These are phyloP conservation scores for Elephantulus edwardii DNA, from an alignment of 2,113 vertebrate species.

Conservation along the genomic window DNA sequence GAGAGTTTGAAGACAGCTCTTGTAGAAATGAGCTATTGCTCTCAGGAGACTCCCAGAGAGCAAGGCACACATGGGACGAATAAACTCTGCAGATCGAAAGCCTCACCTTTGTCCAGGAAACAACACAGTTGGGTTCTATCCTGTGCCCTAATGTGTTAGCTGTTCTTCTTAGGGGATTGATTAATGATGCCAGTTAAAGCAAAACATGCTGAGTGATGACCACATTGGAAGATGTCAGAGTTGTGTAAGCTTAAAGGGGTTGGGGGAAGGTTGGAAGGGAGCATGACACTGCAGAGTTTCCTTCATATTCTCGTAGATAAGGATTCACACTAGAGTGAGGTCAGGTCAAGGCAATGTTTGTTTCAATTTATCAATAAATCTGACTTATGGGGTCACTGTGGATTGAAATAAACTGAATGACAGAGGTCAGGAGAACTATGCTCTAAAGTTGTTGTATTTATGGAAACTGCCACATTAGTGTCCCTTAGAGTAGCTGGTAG, in stretches of 20 bases:
- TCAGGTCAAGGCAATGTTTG: background rate
- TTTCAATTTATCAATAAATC: conserved; percentile 21
- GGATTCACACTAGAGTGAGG: background rate
- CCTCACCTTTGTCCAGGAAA: background rate
- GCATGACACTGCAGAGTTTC: background rate
- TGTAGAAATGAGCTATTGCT: background rate
- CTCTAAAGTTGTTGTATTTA: background rate
- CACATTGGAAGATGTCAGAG: background rate
- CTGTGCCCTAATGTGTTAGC: background rate
- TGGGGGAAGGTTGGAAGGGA: background rate
- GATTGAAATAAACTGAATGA: background rate
- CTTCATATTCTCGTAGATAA: background rate
- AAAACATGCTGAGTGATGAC: background rate
- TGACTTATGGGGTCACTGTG: background rate
- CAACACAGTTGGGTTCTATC: background rate
- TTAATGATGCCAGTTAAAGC: background rate
- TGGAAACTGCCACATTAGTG: background rate
- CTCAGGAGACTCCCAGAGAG: background rate
- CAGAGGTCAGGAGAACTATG: too few relatives aligned
- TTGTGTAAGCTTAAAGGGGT: background rate
- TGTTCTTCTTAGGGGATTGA: conserved; percentile 17
- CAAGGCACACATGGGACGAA: background rate
- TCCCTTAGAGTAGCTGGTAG: background rate
- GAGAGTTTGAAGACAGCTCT: background rate
- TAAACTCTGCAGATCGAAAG: background rate